Percentiles rank a stretch among this genome's conserved stretches.
These are phyloP conservation scores for Epinephelus cyanopodus DNA, from an alignment of 2,113 vertebrate species.

Conservation along the genomic window DNA sequence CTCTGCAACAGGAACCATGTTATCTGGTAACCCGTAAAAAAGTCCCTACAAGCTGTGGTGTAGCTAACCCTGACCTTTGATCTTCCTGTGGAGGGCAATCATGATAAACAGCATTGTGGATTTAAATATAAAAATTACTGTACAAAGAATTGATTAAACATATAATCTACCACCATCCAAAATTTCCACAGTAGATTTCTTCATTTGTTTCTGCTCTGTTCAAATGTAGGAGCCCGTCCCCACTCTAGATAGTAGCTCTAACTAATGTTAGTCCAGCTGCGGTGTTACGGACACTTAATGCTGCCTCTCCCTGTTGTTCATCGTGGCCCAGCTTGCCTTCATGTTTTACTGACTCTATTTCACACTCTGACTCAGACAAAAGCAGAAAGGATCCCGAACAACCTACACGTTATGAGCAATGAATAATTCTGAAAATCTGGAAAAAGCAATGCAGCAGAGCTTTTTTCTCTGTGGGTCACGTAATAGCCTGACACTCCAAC, in stretches of 20 bases:
- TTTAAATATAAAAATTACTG: conserved; percentile 4
- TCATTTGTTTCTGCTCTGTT: not conserved
- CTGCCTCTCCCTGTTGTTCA: conserved; percentile 46
- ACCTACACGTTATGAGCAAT: conserved; percentile 72
- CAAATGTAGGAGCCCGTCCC: conserved; percentile 8
- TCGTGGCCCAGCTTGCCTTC: conserved; percentile 44
- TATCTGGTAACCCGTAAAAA: conserved; percentile 19
- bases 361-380: conserved; percentile 74
- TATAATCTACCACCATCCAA: not conserved
- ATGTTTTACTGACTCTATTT: conserved; percentile 64
- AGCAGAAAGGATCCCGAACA: conserved; percentile 63
- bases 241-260: conserved; percentile 18
- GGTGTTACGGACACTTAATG: conserved; percentile 22
- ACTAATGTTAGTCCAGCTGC: conserved; percentile 49
- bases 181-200: not conserved
- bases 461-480: conserved; percentile 57
- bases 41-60: conserved; percentile 21
- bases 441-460: conserved; percentile 54
- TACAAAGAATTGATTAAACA: not conserved
- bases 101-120: not conserved
- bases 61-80: conserved; percentile 22
- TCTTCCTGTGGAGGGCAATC: conserved; percentile 2
- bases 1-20: conserved; percentile 11
- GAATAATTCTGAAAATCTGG: conserved; percentile 58
- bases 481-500: conserved; percentile 55